phyloP scores from a whole-genome alignment of 1,140 invertebrate genomes.

The Diplogasteroides magnus region DNA sequence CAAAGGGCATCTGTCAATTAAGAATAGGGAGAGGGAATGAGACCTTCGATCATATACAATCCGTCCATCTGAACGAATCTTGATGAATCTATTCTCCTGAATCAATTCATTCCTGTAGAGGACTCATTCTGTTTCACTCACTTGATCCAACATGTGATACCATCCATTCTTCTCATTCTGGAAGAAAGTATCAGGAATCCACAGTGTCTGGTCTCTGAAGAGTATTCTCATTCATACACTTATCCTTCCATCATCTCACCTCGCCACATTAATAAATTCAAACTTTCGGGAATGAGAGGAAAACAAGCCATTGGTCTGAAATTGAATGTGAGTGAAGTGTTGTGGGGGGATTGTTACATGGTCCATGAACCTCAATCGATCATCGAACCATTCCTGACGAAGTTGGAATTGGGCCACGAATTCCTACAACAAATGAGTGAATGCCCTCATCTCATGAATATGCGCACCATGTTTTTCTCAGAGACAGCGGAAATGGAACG shows the following conservation, averaged over 20 bases:
- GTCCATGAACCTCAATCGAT: conserved; percentile 41
- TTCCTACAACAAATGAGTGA: conserved; percentile 35
- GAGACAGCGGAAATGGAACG: conserved; percentile 51
- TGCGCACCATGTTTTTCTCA: conserved; percentile 46
- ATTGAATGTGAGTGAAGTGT: no score
- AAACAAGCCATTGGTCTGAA: conserved; percentile 8
- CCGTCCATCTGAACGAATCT: conserved; percentile 38
- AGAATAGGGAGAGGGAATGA: no score
- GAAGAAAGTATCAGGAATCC: conserved; percentile 96
- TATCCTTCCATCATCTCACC: conserved; percentile 51
- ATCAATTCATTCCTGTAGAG: neutral
- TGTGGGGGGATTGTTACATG: conserved; percentile 15
- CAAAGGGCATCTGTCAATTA: no score
- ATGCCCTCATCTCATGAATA: no score
- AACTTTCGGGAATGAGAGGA: conserved; percentile 61
- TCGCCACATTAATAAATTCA: conserved; percentile 72
- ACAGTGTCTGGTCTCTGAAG: conserved; percentile 68
- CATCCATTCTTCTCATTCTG: conserved; percentile 82
- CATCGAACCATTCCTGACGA: conserved; percentile 53
- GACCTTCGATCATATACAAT: conserved; percentile 35
- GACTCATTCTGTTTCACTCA: neutral
- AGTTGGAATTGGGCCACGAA: conserved; percentile 54
- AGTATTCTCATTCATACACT: neutral
- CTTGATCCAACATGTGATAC: conserved; percentile 38
- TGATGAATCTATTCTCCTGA: conserved; percentile 35